phyloP scores from a whole-genome alignment of 2,888 invertebrate species.

The Leucoptera coffeella region DNA sequence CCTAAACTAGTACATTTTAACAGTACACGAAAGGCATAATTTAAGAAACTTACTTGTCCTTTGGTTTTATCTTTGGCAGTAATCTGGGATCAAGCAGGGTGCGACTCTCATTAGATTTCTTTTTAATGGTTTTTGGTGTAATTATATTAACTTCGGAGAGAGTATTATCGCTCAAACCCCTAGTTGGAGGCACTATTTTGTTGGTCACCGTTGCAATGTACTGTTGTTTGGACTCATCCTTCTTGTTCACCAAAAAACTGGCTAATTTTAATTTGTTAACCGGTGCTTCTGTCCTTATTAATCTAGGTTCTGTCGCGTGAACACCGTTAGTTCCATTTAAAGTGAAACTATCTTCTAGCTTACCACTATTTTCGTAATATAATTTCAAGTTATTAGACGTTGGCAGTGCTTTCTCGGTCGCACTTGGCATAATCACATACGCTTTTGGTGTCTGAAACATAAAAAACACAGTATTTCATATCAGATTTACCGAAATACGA shows the following conservation, averaged over 20 bases:
- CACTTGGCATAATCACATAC: slow-evolving; percentile 22
- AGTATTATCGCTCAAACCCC: slow-evolving; percentile 9
- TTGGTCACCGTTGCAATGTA: slow-evolving; percentile 4
- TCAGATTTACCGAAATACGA: not conserved
- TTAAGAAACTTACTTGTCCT: slow-evolving; percentile 31
- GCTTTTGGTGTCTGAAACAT: slow-evolving; percentile 21
- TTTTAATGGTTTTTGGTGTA: not conserved
- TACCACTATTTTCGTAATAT: slow-evolving; percentile 44
- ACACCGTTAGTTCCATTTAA: slow-evolving; percentile 13
- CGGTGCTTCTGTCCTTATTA: slow-evolving; percentile 18
- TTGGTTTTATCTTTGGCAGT: slow-evolving; percentile 37
- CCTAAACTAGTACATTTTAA: too few species aligned
- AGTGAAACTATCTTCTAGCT: slow-evolving; percentile 23
- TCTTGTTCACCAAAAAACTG: slow-evolving; percentile 32
- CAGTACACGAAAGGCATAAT: too few species aligned
- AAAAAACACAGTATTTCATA: slow-evolving; percentile 7
- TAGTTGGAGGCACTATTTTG: slow-evolving; percentile 16
- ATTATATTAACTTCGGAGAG: slow-evolving; percentile 12
- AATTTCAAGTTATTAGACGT: slow-evolving; percentile 37
- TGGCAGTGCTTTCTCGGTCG: slow-evolving; percentile 18
- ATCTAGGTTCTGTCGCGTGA: not conserved
- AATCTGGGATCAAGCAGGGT: slow-evolving; percentile 10
- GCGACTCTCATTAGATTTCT: not conserved
- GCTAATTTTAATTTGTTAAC: slow-evolving; percentile 36
- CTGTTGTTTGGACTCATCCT: slow-evolving; percentile 7